Evolutionary conservation across 2,113 vertebrate species (phyloP).

Genomic region (Gobius niger): DNA sequence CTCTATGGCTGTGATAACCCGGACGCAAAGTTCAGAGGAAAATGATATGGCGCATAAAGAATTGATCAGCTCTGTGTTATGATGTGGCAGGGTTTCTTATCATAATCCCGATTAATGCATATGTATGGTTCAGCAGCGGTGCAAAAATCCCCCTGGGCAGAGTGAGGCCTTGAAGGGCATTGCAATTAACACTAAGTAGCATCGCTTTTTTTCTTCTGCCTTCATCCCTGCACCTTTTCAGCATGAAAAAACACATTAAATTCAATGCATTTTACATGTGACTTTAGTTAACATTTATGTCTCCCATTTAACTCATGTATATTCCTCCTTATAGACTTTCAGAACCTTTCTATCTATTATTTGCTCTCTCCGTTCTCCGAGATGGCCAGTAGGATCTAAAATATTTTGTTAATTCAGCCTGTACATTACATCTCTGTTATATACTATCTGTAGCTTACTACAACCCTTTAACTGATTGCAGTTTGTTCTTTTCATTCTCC

Average conservation of each 20-base stretch:
- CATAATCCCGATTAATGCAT: constrained; percentile 63
- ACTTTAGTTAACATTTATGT: constrained; percentile 6
- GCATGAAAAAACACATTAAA: constrained; percentile 12
- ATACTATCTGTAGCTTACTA: constrained; percentile 18
- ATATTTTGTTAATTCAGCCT: background rate
- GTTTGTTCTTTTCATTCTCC: constrained; percentile 26
- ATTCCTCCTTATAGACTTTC: background rate
- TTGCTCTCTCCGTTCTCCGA: background rate
- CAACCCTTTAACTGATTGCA: constrained; percentile 25
- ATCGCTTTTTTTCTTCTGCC: constrained; percentile 38
- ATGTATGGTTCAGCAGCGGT: constrained; percentile 46
- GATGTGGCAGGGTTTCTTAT: constrained; percentile 41
- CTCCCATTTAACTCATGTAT: background rate
- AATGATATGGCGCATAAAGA: constrained; percentile 26
- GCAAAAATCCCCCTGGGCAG: constrained; percentile 49
- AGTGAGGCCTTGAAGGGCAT: constrained; percentile 68
- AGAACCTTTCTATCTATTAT: background rate
- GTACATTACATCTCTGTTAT: constrained; percentile 7
- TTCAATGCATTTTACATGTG: background rate
- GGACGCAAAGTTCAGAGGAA: constrained; percentile 14
- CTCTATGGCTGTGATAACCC: constrained; percentile 17
- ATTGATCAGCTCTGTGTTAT: constrained; percentile 52
- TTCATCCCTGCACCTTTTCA: constrained; percentile 18
- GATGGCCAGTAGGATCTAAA: background rate
- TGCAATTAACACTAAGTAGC: constrained; percentile 71